Evolutionary conservation across 1,140 invertebrate species (phyloP).

Genomic region (Gryllus bimaculatus): DNA sequence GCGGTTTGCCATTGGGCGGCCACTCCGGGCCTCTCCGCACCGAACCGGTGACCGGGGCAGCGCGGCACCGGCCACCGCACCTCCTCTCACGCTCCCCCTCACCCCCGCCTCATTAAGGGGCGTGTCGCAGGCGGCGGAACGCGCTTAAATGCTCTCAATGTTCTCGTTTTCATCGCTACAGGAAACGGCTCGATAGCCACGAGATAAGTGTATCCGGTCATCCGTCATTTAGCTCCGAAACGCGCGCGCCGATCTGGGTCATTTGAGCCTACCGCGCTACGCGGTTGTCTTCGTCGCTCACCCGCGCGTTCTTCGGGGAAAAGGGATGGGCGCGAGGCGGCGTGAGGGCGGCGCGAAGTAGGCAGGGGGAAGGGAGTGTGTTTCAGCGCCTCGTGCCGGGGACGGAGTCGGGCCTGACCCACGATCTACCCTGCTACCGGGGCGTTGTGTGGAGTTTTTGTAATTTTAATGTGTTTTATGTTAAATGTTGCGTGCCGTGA

Average conservation of each 20-base stretch:
- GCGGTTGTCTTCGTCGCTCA: not conserved
- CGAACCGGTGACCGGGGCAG: no score
- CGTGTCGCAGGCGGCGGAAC: not conserved
- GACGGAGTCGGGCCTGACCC: not conserved
- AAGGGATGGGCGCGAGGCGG: not conserved
- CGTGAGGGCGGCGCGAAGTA: no score
- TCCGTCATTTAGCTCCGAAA: not conserved
- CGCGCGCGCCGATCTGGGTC: not conserved
- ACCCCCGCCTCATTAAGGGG: not conserved
- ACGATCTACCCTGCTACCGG: not conserved
- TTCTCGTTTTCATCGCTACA: not conserved
- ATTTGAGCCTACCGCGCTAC: not conserved
- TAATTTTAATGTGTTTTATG: slow-evolving; percentile 6
- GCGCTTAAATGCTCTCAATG: not conserved
- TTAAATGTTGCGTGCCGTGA: not conserved
- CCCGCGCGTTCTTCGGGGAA: not conserved
- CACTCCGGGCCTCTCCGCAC: no score
- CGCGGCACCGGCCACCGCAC: no score
- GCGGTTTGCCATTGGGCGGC: no score
- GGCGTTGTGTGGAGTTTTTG: not conserved
- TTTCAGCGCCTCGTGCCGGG: no score
- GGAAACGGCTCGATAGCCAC: not conserved
- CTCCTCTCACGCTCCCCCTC: no score
- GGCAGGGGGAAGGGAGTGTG: no score
- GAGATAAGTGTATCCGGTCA: not conserved